Conservation (phyloP, 2,113 vertebrate genomes). For the Canis aureus region DNA sequence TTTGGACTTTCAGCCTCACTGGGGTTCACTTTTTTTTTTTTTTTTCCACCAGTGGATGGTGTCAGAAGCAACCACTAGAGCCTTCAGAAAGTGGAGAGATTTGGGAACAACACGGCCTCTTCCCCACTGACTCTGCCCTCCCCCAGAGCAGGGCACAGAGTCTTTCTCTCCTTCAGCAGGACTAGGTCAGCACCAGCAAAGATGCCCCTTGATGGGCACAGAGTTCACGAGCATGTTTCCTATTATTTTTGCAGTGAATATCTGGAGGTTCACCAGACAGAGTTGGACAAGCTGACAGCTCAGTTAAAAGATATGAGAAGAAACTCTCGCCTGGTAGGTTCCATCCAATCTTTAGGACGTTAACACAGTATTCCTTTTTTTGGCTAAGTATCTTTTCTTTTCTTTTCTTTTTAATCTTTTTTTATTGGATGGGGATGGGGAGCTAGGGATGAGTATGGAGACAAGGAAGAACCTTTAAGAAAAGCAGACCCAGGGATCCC, state of each 20-base stretch:
- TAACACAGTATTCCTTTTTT: neutral
- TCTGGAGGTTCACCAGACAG: slow-evolving; percentile 96
- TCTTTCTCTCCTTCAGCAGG: neutral
- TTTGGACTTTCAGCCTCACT: neutral
- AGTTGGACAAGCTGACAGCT: slow-evolving; percentile 95
- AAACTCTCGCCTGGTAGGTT: slow-evolving; percentile 97
- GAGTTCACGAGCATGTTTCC: slow-evolving; percentile 62
- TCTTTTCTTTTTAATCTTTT: neutral
- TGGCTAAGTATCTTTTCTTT: neutral
- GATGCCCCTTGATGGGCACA: neutral
- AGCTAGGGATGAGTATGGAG: neutral
- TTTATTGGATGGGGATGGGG: neutral
- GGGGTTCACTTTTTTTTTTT: too few species aligned
- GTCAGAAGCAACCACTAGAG: neutral
- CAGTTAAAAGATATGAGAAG: slow-evolving; percentile 99
- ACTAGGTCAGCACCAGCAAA: slow-evolving; percentile 4
- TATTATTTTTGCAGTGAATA: slow-evolving; percentile 92
- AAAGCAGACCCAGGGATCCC: neutral
- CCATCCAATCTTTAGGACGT: neutral
- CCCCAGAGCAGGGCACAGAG: neutral
- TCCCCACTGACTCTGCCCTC: neutral
- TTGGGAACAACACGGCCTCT: neutral
- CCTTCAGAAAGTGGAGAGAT: neutral
- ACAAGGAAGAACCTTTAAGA: neutral
- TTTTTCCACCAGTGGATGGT: neutral